Evolutionary conservation across 2,888 invertebrate genomes (phyloP).

Genomic region (Phengaris alcon): DNA sequence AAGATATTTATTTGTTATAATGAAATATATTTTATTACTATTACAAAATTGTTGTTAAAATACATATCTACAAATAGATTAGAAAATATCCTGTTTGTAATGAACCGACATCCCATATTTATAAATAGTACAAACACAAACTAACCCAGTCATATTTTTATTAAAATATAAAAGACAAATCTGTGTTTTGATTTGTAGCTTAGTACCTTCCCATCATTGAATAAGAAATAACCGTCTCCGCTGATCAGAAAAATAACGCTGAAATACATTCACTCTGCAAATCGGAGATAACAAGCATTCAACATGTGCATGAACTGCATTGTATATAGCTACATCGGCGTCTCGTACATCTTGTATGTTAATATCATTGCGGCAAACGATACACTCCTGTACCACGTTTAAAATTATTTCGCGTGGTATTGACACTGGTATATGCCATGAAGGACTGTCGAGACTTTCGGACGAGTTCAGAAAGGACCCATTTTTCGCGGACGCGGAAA

Average conservation of each 20-base stretch:
- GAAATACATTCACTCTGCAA: slow-evolving; percentile 24
- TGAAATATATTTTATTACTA: slow-evolving; percentile 30
- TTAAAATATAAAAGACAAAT: slow-evolving; percentile 76
- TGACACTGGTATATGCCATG: slow-evolving; percentile 72
- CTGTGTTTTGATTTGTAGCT: slow-evolving; percentile 77
- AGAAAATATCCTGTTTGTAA: slow-evolving; percentile 28
- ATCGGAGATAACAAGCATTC: slow-evolving; percentile 39
- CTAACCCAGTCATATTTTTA: slow-evolving; percentile 69
- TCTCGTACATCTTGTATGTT: slow-evolving; percentile 50
- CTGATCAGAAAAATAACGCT: slow-evolving; percentile 23
- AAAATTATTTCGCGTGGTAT: slow-evolving; percentile 46
- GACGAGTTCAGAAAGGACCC: slow-evolving; percentile 73
- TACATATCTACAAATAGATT: slow-evolving; percentile 24
- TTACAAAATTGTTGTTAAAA: slow-evolving; percentile 22
- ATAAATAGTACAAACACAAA: slow-evolving; percentile 50
- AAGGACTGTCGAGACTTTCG: slow-evolving; percentile 73
- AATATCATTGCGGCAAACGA: slow-evolving; percentile 55
- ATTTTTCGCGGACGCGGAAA: slow-evolving; percentile 76
- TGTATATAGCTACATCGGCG: slow-evolving; percentile 69
- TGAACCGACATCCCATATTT: slow-evolving; percentile 36
- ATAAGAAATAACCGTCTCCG: slow-evolving; percentile 21
- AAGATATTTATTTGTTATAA: slow-evolving; percentile 27
- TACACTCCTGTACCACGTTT: slow-evolving; percentile 54
- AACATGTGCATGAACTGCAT: slow-evolving; percentile 68
- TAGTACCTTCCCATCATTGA: slow-evolving; percentile 63